Evolutionary conservation across 2,113 vertebrate genomes (phyloP).

Genomic region (Copsychus sechellarum): DNA sequence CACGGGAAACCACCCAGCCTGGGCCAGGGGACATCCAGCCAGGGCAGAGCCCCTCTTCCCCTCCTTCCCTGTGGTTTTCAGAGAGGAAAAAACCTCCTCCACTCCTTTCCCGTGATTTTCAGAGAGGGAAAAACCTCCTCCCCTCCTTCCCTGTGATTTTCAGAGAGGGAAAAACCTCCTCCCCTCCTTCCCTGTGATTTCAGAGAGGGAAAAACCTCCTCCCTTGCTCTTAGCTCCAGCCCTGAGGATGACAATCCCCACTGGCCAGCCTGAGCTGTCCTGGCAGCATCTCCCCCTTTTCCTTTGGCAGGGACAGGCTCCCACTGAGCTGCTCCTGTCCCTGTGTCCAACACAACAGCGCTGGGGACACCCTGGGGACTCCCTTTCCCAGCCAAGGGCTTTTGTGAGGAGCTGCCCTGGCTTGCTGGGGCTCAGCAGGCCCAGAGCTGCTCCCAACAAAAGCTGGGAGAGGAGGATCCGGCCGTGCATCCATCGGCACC

Average conservation of each 20-base stretch:
- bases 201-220: not conserved
- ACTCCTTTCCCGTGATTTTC: too few species aligned
- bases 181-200: not conserved
- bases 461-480: not conserved
- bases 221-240: not conserved
- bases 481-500: not conserved
- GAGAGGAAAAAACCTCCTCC: not conserved
- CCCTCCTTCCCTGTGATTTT: too few species aligned
- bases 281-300: not conserved
- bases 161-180: too few species aligned
- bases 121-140: too few species aligned
- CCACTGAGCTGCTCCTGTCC: not conserved
- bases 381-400: not conserved
- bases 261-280: not conserved
- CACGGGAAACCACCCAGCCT: not conserved
- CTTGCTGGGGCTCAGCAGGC: not conserved
- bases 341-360: not conserved
- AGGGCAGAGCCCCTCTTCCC: not conserved
- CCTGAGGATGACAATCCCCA: not conserved
- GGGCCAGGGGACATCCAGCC: not conserved
- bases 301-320: not conserved
- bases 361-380: not conserved
- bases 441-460: constrained; percentile 25
- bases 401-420: not conserved
- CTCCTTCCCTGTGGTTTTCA: not conserved